Base-by-base conservation (phyloP, 2,797 vertebrate genomes). In the Brachyalestes nurse region DNA sequence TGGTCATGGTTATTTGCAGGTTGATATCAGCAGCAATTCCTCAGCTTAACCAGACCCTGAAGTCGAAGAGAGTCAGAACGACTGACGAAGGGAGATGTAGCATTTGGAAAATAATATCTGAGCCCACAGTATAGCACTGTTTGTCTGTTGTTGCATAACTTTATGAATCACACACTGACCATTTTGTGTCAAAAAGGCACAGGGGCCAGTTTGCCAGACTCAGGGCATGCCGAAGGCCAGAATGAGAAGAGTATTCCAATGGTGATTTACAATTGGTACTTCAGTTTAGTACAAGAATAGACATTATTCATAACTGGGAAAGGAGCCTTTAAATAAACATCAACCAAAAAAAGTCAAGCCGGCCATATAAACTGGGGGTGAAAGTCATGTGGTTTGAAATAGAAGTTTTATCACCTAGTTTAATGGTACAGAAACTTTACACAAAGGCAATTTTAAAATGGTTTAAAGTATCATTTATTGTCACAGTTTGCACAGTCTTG, bases 1-100 rank as follows among this genome's bases (percentile, higher is more conserved):
- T 67, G 79, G 82, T 85, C 77, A 70, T 34, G 38, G 70, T 77
- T 83, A 77, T 83, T 87, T 84, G 79, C 81, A 80, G 86, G 87
- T 88, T 76, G 77, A 78, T 84, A 81, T 23, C 28, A 79, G 64
- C 16, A 55, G 25, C 67, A 16, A 12, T 67, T n/a, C 10, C 42
- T 21, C 23, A 74, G 65, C 51, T 72, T 78, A 76, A 76, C 55
- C 69, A 72, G 65, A 21, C 57, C 78, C 57, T 66, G 34, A 53
- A 67, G 78, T 75, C 14, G 51, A 58, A n/a, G n/a, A n/a, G n/a
- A n/a, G n/a, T n/a, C n/a, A n/a, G 55, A 47, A 64, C 53, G 58
- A 72, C 53, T 78, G 51, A 64, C 45, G 51, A 40, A 61, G 40
- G 57, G 74, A 17, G 13, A 69, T 84, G 80, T 78, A 73, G 72